Conservation (phyloP, 2,797 vertebrate genomes). For the Sciurus carolinensis region DNA sequence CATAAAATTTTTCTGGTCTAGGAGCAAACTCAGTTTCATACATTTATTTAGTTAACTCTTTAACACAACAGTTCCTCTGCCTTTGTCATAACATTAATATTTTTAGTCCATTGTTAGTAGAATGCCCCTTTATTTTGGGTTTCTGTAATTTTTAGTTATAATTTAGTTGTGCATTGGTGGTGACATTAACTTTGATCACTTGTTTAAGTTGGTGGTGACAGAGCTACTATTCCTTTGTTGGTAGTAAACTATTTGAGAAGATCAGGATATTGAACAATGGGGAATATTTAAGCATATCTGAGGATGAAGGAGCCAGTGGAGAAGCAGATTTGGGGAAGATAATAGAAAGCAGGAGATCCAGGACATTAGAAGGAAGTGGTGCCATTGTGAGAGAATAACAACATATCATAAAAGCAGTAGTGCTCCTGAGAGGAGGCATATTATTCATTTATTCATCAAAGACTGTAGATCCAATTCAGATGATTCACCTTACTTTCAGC, state of each 20-base stretch:
- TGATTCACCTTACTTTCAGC: neutral
- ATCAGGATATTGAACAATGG: neutral
- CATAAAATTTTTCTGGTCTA: neutral
- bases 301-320: neutral
- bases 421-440: neutral
- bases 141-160: neutral
- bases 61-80: neutral
- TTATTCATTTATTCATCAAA: neutral
- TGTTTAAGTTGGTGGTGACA: neutral
- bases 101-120: neutral
- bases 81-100: neutral
- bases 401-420: too few relatives aligned
- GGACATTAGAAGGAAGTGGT: neutral
- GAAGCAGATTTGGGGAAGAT: neutral
- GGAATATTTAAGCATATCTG: neutral
- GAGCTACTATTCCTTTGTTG: neutral
- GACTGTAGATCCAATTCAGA: neutral
- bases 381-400: neutral
- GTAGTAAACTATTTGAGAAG: neutral
- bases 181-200: neutral
- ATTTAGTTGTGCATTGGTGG: neutral
- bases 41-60: neutral
- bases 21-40: neutral
- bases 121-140: neutral
- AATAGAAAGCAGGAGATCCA: neutral